Conservation (phyloP, 2,113 vertebrate genomes). For the Lagopus leucura region DNA sequence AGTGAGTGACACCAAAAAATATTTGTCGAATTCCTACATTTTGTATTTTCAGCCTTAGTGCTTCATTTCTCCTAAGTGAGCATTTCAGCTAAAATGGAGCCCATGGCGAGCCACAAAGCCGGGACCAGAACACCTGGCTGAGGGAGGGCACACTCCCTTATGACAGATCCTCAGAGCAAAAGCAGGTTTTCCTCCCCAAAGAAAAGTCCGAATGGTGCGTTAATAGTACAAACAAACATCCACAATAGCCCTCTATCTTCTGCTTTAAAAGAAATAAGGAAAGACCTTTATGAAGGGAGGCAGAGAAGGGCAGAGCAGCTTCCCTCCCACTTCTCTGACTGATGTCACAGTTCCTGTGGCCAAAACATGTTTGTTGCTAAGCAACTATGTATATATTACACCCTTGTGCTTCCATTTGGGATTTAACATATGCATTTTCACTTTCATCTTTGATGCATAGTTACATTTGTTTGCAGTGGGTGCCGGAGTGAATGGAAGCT, state of each 20-base stretch:
- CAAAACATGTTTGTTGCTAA: conserved; percentile 69
- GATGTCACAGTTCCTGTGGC: conserved; percentile 58
- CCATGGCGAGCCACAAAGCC: rapidly evolving
- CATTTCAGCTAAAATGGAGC: background rate
- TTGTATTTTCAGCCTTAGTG: background rate
- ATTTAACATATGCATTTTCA: conserved; percentile 74
- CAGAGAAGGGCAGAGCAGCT: conserved; percentile 36
- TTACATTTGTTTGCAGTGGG: conserved; percentile 73
- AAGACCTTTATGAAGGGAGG: conserved; percentile 3
- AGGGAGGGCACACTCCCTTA: rapidly evolving
- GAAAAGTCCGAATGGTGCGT: background rate
- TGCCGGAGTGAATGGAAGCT: conserved; percentile 72
- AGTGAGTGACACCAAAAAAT: background rate
- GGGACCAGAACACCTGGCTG: background rate
- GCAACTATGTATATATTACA: conserved; percentile 76
- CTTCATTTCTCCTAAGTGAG: background rate
- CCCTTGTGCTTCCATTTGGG: conserved; percentile 68
- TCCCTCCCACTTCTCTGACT: conserved; percentile 41
- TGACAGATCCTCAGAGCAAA: background rate
- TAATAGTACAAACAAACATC: conserved; percentile 3
- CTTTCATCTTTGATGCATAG: conserved; percentile 73
- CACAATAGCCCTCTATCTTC: background rate
- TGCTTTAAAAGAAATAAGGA: background rate
- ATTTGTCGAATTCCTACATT: background rate
- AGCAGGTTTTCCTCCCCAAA: background rate